These are phyloP conservation scores for Eclectus roratus DNA, from an alignment of 2,113 vertebrate genomes.

Conservation along the genomic window DNA sequence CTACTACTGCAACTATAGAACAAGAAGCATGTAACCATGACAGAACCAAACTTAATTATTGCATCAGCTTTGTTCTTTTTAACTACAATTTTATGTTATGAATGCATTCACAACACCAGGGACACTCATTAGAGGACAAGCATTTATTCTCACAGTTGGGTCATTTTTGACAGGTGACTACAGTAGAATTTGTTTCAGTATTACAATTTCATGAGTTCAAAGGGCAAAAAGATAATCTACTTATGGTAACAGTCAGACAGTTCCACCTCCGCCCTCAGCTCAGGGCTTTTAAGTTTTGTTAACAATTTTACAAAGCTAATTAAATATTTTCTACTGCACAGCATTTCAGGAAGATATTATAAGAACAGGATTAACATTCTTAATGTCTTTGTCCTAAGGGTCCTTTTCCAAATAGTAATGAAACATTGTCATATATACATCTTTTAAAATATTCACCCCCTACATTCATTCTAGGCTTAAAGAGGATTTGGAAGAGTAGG, in stretches of 20 bases:
- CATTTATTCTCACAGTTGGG: conserved; percentile 11
- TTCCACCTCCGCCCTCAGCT: background rate
- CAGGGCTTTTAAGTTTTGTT: conserved; percentile 31
- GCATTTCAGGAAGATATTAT: conserved; percentile 20
- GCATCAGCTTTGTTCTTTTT: background rate
- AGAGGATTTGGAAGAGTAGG: conserved; percentile 1
- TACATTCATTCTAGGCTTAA: conserved; percentile 12
- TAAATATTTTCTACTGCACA: conserved; percentile 58
- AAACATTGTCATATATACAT: conserved; percentile 28
- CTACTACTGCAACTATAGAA: background rate
- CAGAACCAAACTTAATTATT: background rate
- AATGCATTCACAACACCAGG: background rate
- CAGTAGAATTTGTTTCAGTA: conserved; percentile 27
- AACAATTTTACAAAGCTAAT: conserved; percentile 50
- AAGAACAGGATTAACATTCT: conserved; percentile 59
- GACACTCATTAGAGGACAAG: background rate
- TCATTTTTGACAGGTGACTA: conserved; percentile 20
- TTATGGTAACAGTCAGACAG: conserved; percentile 32
- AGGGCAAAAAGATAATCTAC: conserved; percentile 53
- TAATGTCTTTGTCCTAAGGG: conserved; percentile 48
- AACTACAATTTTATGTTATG: background rate
- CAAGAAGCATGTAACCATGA: background rate
- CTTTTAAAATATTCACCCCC: conserved; percentile 5
- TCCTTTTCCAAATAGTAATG: conserved; percentile 19
- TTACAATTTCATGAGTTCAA: conserved; percentile 51